Evolutionary conservation across 2,113 vertebrate genomes (phyloP).

Genomic region (Oostethus manadensis): DNA sequence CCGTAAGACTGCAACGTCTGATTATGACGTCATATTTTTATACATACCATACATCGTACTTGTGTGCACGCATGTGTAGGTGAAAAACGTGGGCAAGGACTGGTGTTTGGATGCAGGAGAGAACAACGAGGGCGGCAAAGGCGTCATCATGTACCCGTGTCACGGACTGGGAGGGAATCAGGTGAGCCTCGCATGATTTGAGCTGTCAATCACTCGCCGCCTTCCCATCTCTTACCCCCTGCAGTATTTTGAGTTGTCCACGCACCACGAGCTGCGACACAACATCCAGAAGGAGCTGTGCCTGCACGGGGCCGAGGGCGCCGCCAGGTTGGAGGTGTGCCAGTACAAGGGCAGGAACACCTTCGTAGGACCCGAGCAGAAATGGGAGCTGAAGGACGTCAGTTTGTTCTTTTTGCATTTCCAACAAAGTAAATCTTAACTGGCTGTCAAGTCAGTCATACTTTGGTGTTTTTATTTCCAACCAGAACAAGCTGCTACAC

Average conservation of each 20-base stretch:
- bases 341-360: slow-evolving; percentile 80
- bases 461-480: slow-evolving; percentile 19
- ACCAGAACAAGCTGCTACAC: slow-evolving; percentile 83
- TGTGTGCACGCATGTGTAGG: slow-evolving; percentile 62
- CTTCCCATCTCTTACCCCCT: neutral
- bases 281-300: slow-evolving; percentile 95
- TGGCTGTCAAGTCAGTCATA: neutral
- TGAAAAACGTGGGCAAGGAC: slow-evolving; percentile 82
- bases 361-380: slow-evolving; percentile 73
- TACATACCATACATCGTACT: no score
- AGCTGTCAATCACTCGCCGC: slow-evolving; percentile 5
- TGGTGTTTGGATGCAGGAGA: slow-evolving; percentile 91
- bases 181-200: slow-evolving; percentile 59
- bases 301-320: slow-evolving; percentile 74
- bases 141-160: slow-evolving; percentile 89
- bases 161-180: slow-evolving; percentile 96
- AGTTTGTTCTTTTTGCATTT: slow-evolving; percentile 16
- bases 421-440: neutral
- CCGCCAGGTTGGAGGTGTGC: slow-evolving; percentile 80
- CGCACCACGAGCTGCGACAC: slow-evolving; percentile 86
- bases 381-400: slow-evolving; percentile 88
- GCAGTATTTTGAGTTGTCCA: slow-evolving; percentile 94
- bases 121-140: slow-evolving; percentile 89
- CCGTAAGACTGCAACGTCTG: slow-evolving; percentile 71
- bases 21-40: no score